Evolutionary conservation across 2,888 invertebrate species (phyloP).

Genomic region (Acanthopleura granulata): DNA sequence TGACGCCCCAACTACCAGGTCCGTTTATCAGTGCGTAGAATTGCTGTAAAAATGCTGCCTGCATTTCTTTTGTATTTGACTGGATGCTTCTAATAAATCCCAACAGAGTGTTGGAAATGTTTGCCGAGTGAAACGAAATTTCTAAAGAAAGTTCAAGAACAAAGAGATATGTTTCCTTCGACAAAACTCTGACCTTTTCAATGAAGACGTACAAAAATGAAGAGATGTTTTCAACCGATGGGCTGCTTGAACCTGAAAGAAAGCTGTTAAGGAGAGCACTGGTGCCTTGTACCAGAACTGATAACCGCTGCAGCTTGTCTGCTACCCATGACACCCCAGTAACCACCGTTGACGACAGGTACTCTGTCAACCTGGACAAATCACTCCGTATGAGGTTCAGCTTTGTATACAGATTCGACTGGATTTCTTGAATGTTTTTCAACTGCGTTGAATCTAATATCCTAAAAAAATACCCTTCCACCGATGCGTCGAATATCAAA

Average conservation of each 20-base stretch:
- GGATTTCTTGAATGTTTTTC: background rate
- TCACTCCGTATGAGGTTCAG: too few species aligned
- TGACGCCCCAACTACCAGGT: background rate
- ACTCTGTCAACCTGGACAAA: too few species aligned
- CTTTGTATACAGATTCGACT: too few species aligned
- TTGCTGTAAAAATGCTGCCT: background rate
- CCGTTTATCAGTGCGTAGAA: background rate
- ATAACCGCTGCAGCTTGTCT: background rate
- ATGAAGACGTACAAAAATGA: too few species aligned
- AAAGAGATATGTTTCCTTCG: background rate
- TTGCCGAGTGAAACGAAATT: background rate
- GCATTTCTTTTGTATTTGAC: background rate
- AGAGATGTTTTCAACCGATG: too few species aligned
- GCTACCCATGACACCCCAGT: background rate
- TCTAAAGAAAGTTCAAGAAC: background rate
- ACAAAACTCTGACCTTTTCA: background rate
- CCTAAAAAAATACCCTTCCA: slow-evolving; percentile 28
- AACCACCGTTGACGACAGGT: too few species aligned
- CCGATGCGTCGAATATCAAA: slow-evolving; percentile 24
- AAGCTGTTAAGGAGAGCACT: too few species aligned
- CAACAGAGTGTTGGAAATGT: background rate
- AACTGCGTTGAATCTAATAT: slow-evolving; percentile 24
- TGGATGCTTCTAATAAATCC: background rate
- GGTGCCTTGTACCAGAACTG: too few species aligned
- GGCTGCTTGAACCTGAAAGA: too few species aligned